Conservation (phyloP, 2,888 invertebrate species). For the Magallana nippona region DNA sequence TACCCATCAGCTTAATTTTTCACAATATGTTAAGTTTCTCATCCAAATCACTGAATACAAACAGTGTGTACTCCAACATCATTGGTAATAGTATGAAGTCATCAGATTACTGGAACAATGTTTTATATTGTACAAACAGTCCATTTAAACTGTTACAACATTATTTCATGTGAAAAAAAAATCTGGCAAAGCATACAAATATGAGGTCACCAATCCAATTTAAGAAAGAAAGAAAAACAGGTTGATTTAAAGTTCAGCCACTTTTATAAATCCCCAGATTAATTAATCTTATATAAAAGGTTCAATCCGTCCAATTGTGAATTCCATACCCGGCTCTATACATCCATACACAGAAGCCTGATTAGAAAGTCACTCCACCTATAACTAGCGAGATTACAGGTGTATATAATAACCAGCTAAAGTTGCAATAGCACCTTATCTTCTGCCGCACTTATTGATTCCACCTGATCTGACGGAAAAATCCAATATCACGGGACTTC, state of each 20-base stretch:
- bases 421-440: constrained; percentile 15
- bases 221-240: background rate
- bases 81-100: background rate
- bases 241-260: constrained; percentile 10
- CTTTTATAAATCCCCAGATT: background rate
- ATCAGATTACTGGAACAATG: background rate
- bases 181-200: constrained; percentile 6
- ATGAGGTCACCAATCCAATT: constrained; percentile 29
- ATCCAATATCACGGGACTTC: background rate
- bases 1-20: background rate
- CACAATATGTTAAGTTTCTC: background rate
- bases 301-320: background rate
- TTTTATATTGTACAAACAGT: background rate
- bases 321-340: background rate
- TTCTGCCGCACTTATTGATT: constrained; percentile 3
- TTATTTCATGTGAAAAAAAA: background rate
- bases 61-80: background rate
- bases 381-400: background rate
- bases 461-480: constrained; percentile 4
- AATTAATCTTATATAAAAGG: constrained; percentile 16
- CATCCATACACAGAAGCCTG: constrained; percentile 1
- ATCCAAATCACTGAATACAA: background rate
- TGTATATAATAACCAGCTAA: background rate
- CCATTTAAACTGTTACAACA: constrained; percentile 2
- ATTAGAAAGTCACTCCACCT: background rate